Evolutionary conservation across 2,797 vertebrate species (phyloP).

Genomic region (Lacerta viridis): DNA sequence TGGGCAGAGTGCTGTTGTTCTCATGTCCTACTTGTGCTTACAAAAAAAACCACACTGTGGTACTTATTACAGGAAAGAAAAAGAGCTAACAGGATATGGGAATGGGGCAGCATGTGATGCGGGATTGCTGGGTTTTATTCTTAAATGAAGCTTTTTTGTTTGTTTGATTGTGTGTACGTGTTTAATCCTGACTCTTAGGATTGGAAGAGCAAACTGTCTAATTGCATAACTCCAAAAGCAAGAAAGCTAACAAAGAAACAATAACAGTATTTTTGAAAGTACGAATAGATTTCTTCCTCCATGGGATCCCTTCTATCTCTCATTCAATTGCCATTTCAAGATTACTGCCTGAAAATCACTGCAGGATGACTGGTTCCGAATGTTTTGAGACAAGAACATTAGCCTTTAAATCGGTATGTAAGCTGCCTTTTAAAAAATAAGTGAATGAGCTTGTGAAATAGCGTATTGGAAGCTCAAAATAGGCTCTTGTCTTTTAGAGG

Average conservation of each 20-base stretch:
- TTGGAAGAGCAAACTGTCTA: background rate
- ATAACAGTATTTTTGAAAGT: slow-evolving; percentile 53
- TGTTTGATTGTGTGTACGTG: background rate
- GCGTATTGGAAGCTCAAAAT: slow-evolving; percentile 73
- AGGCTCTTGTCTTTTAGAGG: slow-evolving; percentile 76
- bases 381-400: slow-evolving; percentile 78
- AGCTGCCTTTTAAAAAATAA: slow-evolving; percentile 76
- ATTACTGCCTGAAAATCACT: slow-evolving; percentile 72
- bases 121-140: background rate
- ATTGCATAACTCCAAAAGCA: background rate
- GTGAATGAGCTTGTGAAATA: slow-evolving; percentile 81
- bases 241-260: background rate
- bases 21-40: no score
- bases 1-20: no score
- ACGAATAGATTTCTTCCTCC: slow-evolving; percentile 55
- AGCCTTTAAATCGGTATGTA: slow-evolving; percentile 78
- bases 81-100: no score
- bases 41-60: no score
- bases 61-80: no score
- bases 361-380: slow-evolving; percentile 78
- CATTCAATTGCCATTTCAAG: slow-evolving; percentile 69
- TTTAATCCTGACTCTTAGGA: background rate
- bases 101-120: no score
- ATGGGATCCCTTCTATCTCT: slow-evolving; percentile 50
- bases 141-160: background rate